Evolutionary conservation across 2,113 vertebrate genomes (phyloP), one percentile per base, ranked within the genome.

Genomic region (Climacteris rufus): DNA sequence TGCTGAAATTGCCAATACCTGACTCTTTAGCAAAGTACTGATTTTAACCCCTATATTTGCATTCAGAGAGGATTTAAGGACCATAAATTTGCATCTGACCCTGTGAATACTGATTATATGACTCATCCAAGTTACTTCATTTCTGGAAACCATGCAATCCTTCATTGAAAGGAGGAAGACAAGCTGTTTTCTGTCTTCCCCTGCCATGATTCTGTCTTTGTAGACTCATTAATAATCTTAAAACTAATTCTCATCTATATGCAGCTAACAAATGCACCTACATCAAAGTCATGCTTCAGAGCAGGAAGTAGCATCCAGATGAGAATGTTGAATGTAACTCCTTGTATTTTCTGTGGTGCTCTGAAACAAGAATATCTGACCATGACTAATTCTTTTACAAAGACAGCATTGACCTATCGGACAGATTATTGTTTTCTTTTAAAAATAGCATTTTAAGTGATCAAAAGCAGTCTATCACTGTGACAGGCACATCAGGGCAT

Each of bases 211-310:
- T 95, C 78, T 87, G 45, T 72, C 70, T 85, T 79, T 87, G 31
- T 68, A 72, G 69, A 52, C 15, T 56, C 40, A 44, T 91, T 85
- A 95, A 72, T 93, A 91, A 89, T n/a, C 45, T 45, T 89, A 85
- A 91, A 92, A 40, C n/a, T 93, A 91, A 80, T 91, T 94, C 49
- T 79, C 42, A 87, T 90, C 52, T 88, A 70, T 89, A 81, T 76
- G 75, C 84, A 94, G 61, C 37, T 89, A 85, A 71, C 18, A 87
- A 82, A 75, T 65, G 42, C 25, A 87, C 47, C 81, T 93, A 91
- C 69, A 87, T 91, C 83, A 87, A 90, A 84, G 69, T 52, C 40
- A 49, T 72, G 25, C n/a, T 57, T 91, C n/a, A 23, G 61, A 85
- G 17, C 31, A 80, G 40, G 45, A 87, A 87, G 72, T 4, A 61